These are phyloP conservation scores for Caenorhabditis panamensis DNA, from an alignment of 2,888 invertebrate genomes.

Conservation along the genomic window DNA sequence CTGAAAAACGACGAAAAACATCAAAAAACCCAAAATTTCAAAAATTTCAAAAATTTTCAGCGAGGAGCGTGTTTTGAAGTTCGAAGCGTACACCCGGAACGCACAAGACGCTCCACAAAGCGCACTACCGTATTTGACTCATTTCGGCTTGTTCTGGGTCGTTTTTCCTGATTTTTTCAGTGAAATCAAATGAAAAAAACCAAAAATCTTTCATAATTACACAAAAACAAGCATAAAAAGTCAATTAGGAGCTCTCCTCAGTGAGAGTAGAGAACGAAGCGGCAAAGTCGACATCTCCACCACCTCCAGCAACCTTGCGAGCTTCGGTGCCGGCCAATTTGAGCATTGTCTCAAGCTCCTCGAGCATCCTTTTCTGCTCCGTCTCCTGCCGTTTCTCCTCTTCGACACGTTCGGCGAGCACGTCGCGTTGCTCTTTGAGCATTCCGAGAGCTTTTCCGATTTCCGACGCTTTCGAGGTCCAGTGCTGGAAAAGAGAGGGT, in stretches of 20 bases:
- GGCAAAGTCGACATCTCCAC: constrained; percentile 6
- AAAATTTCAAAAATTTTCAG: neutral
- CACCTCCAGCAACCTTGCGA: neutral
- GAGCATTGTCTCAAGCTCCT: constrained; percentile 49
- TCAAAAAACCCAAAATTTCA: neutral
- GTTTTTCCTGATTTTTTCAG: neutral
- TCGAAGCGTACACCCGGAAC: too few relatives aligned
- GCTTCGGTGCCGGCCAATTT: constrained; percentile 20
- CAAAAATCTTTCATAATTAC: neutral
- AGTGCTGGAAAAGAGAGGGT: too few relatives aligned
- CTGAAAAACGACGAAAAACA: too few relatives aligned
- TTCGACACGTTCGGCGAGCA: constrained; percentile 34
- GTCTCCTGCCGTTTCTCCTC: constrained; percentile 46
- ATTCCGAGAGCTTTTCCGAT: constrained; percentile 37
- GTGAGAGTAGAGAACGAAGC: constrained; percentile 43
- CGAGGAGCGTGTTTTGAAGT: neutral
- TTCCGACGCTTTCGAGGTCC: constrained; percentile 19
- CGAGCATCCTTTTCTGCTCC: constrained; percentile 57
- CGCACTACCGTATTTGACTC: too few relatives aligned
- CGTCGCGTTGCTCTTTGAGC: constrained; percentile 36
- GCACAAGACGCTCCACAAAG: too few relatives aligned
- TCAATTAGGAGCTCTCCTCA: constrained; percentile 18
- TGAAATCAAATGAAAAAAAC: neutral
- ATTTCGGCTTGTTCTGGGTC: too few relatives aligned
- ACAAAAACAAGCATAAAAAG: constrained; percentile 6